Evolutionary conservation across 2,113 vertebrate species (phyloP), one percentile per base, ranked within the genome.

Genomic region (Calidris pugnax): DNA sequence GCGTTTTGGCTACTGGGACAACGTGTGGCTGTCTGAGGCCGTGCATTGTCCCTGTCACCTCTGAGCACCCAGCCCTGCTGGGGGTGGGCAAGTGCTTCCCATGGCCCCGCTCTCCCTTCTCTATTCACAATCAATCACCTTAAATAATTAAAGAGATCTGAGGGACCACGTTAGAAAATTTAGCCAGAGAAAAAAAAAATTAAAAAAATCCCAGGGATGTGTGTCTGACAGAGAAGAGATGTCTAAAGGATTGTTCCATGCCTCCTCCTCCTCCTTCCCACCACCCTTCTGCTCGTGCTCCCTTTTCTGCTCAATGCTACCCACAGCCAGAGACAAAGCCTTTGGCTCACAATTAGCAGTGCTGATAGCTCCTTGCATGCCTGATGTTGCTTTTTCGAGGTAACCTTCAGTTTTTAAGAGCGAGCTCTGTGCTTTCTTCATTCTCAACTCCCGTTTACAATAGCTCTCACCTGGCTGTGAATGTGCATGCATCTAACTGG

Each of bases 391-490:
- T 47, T 95, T 95, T 73, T 47, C 35, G 75, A 87, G 18, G 62
- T 30, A 92, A 48, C 48, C 4, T 88, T 84, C 35, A 24, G n/a
- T 68, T 93, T 92, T 93, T 69, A 88, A 93, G 24, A 76, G 85
- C 26, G n/a, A 66, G 72, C 15, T 80, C 81, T 85, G 77, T 53
- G 60, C 48, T 95, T 95, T 75, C 50, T 76, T 90, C 91, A 12
- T 78, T 81, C 57, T 50, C 80, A 78, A 4, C 66, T 83, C 79
- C 35, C n/a, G 90, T 76, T 85, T 74, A 76, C 91, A 80, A 79
- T 17, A 91, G 85, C 85, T 94, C 57, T 97, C 92, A 97, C 94
- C 97, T 96, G 96, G 94, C 87, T 92, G 90, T 39, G 73, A 97
- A 89, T 41, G 87, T 75, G 76, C 66, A 80, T 64, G 72, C 92